phyloP scores from a whole-genome alignment of 2,888 invertebrate species.

The Hydroisotoma schaefferi region DNA sequence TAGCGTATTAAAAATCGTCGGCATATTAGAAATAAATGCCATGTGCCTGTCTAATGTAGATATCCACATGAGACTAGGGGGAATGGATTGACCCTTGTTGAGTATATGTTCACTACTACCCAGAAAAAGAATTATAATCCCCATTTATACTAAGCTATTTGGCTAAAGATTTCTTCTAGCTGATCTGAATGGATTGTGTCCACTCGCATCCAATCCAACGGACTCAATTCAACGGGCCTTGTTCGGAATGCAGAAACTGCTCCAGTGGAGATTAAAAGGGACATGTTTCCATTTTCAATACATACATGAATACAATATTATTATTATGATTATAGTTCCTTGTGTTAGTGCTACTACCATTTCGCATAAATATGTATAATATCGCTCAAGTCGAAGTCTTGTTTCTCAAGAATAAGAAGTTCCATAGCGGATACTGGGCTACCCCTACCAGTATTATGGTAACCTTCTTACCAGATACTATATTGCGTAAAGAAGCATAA shows the following conservation, averaged over 20 bases:
- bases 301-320: constrained; percentile 12
- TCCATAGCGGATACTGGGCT: no score
- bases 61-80: no score
- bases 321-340: not conserved
- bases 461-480: no score
- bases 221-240: constrained; percentile 2
- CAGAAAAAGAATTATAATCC: constrained; percentile 6
- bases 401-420: constrained; percentile 1
- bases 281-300: not conserved
- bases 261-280: constrained; percentile 4
- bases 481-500: not conserved
- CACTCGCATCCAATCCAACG: not conserved
- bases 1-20: not conserved
- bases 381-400: not conserved
- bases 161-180: not conserved
- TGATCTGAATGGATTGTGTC: not conserved
- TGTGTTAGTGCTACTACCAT: not conserved
- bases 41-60: not conserved
- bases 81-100: no score
- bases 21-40: not conserved
- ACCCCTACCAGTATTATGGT: no score
- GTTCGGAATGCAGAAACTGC: not conserved
- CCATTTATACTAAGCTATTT: not conserved
- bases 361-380: not conserved
- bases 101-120: not conserved